A percentile compares a stretch with the other conserved stretches of the same genome.
Evolutionary conservation across 2,888 invertebrate genomes (phyloP).

Genomic region (Zele albiditarsus): DNA sequence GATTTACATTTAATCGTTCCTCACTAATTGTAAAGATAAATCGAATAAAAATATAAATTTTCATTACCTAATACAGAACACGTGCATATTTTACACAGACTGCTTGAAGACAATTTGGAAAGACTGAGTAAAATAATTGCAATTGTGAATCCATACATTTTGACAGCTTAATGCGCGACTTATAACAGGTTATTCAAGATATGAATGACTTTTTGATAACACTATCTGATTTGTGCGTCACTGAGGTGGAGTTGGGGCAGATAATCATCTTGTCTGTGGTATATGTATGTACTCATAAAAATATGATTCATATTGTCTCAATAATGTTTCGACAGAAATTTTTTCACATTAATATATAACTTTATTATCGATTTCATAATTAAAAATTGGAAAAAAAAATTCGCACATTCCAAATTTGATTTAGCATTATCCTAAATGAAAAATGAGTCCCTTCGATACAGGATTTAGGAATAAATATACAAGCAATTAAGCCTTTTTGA

Average conservation of each 20-base stretch:
- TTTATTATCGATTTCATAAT: background rate
- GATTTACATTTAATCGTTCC: background rate
- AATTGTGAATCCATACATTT: conserved; percentile 29
- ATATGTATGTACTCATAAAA: background rate
- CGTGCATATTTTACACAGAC: conserved; percentile 59
- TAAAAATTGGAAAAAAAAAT: conserved; percentile 4
- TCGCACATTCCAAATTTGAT: conserved; percentile 34
- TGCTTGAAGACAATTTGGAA: conserved; percentile 46
- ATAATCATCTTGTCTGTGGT: background rate
- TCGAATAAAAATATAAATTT: background rate
- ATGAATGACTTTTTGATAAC: conserved; percentile 26
- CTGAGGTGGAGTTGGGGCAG: background rate
- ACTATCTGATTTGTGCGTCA: conserved; percentile 37
- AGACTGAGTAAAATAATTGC: conserved; percentile 46
- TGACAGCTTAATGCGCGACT: background rate
- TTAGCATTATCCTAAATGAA: background rate
- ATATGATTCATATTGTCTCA: background rate
- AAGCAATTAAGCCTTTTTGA: conserved; percentile 63
- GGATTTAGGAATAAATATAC: conserved; percentile 19
- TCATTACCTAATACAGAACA: conserved; percentile 57
- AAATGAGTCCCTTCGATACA: too few species aligned
- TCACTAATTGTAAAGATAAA: background rate
- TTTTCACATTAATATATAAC: background rate
- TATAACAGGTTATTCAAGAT: background rate
- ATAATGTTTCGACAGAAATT: background rate